Conservation (phyloP, 2,888 invertebrate species). For the Acanthoscelides obtectus region DNA sequence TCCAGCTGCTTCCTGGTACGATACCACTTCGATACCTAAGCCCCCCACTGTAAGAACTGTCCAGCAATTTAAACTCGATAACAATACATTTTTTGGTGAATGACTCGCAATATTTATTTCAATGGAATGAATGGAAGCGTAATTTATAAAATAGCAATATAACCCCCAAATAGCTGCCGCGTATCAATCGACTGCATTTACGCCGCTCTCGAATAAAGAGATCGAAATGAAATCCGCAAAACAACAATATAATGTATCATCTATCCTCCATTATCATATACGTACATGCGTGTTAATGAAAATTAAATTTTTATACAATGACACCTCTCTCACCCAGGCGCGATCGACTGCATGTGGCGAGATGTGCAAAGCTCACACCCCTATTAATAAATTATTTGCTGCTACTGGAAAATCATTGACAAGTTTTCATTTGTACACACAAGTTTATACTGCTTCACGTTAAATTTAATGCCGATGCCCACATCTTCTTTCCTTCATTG, state of each 20-base stretch:
- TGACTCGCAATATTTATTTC: too few relatives aligned
- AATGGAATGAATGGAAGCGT: not conserved
- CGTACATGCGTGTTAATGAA: not conserved
- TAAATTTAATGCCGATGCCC: too few relatives aligned
- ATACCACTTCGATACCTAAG: too few relatives aligned
- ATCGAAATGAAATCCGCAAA: not conserved
- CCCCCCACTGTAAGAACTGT: too few relatives aligned
- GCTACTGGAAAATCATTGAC: not conserved
- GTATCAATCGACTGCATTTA: not conserved
- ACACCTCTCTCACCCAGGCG: not conserved
- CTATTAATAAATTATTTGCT: not conserved
- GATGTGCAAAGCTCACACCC: not conserved
- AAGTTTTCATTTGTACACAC: not conserved
- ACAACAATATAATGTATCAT: not conserved
- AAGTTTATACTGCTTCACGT: not conserved
- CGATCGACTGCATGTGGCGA: too few relatives aligned
- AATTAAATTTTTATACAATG: not conserved
- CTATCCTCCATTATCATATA: not conserved
- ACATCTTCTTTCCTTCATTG: too few relatives aligned
- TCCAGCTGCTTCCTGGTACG: too few relatives aligned
- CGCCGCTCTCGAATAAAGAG: not conserved
- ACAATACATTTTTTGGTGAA: too few relatives aligned
- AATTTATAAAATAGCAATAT: not conserved
- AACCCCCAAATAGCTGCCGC: not conserved
- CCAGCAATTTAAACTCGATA: too few relatives aligned